Evolutionary conservation across 2,888 invertebrate species (phyloP).

Genomic region (Helleia helle): DNA sequence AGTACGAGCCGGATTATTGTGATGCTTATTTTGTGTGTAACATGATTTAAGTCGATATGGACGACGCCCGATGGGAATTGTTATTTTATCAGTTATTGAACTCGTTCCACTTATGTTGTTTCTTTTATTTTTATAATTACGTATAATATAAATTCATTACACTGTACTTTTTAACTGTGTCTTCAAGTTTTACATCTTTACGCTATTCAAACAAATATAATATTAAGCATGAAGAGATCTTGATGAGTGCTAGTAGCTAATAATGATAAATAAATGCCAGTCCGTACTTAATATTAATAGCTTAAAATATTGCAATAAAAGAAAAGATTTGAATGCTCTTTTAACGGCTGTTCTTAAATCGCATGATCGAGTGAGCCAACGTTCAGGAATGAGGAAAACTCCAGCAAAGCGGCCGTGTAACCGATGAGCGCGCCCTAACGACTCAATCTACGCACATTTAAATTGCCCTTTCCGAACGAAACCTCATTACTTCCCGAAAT

Average conservation of each 20-base stretch:
- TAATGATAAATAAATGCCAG: not conserved
- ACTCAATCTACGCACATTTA: slow-evolving; percentile 71
- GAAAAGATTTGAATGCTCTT: too few relatives aligned
- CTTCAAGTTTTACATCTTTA: too few relatives aligned
- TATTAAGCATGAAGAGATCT: too few relatives aligned
- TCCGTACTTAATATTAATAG: slow-evolving; percentile 9
- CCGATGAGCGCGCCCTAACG: slow-evolving; percentile 51
- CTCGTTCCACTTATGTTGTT: too few relatives aligned
- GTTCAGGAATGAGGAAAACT: slow-evolving; percentile 32
- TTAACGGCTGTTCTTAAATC: slow-evolving; percentile 11
- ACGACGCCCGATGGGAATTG: slow-evolving; percentile 23
- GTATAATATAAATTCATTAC: too few relatives aligned
- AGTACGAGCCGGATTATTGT: slow-evolving; percentile 23
- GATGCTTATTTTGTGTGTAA: slow-evolving; percentile 21
- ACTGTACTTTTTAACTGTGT: too few relatives aligned
- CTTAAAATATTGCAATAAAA: slow-evolving; percentile 15
- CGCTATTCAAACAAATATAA: too few relatives aligned
- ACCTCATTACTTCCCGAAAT: slow-evolving; percentile 72
- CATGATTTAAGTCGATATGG: slow-evolving; percentile 28
- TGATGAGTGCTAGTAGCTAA: too few relatives aligned
- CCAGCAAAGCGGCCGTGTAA: slow-evolving; percentile 30
- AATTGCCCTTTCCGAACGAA: slow-evolving; percentile 72
- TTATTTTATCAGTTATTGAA: slow-evolving; percentile 61
- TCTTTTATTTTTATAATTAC: too few relatives aligned
- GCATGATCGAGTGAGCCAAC: slow-evolving; percentile 19